Evolutionary conservation across 2,797 vertebrate genomes (phyloP).

Genomic region (Mico argentatus): DNA sequence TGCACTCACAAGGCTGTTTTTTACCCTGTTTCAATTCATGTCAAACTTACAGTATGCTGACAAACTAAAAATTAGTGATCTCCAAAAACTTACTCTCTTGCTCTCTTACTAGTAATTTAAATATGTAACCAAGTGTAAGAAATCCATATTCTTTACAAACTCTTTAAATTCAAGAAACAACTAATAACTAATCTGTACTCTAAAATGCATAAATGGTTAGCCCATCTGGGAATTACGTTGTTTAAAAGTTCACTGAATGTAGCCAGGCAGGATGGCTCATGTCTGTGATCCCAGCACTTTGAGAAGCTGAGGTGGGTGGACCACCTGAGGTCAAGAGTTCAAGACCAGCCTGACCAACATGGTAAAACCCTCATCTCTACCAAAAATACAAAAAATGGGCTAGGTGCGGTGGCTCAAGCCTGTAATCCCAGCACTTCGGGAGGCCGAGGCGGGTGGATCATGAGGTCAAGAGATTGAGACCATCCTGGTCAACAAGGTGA

Average conservation of each 20-base stretch:
- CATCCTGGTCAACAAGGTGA: no score
- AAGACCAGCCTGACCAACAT: no score
- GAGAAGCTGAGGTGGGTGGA: no score
- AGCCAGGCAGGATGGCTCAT: no score
- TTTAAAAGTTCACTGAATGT: neutral
- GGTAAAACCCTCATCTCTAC: no score
- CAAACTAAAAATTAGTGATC: neutral
- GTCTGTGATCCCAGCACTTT: no score
- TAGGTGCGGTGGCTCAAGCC: no score
- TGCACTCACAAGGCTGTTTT: neutral
- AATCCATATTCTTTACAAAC: neutral
- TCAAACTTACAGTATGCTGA: neutral
- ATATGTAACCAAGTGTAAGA: neutral
- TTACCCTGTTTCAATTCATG: neutral
- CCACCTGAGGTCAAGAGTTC: no score
- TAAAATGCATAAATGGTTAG: neutral
- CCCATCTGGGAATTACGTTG: neutral
- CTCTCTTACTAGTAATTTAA: neutral
- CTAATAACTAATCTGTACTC: neutral
- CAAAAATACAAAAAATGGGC: no score
- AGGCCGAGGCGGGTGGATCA: no score
- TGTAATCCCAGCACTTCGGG: no score
- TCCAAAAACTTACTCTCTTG: neutral
- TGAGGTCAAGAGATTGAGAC: no score
- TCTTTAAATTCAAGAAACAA: slow-evolving; percentile 3